Percentiles rank a stretch among this genome's conserved stretches.
phyloP scores from a whole-genome alignment of 2,888 invertebrate species.

The Therioaphis trifolii region DNA sequence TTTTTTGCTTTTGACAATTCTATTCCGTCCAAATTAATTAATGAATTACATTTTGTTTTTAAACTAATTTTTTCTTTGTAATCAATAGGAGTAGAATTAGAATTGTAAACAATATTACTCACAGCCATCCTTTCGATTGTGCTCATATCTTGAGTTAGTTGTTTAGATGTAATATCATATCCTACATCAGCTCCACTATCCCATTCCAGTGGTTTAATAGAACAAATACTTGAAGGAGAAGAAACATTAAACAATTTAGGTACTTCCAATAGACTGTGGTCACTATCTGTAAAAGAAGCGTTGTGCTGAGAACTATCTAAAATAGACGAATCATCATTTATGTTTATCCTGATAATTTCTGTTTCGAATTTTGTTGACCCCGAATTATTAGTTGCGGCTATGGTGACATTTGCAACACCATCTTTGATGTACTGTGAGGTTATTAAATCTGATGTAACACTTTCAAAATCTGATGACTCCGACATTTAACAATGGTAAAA shows the following conservation, averaged over 20 bases:
- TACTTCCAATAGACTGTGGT: constrained; percentile 35
- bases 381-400: neutral
- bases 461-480: constrained; percentile 47
- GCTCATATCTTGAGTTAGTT: constrained; percentile 69
- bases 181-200: constrained; percentile 89
- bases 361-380: neutral
- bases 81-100: constrained; percentile 43
- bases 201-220: constrained; percentile 84
- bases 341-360: neutral
- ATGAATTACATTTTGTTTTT: constrained; percentile 45
- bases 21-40: constrained; percentile 29
- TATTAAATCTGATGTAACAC: neutral
- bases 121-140: constrained; percentile 73
- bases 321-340: neutral
- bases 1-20: neutral
- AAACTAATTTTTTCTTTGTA: neutral
- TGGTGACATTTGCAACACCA: neutral
- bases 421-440: neutral
- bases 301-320: neutral
- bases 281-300: constrained; percentile 30
- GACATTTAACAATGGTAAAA: constrained; percentile 37
- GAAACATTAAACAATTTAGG: constrained; percentile 69
- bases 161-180: constrained; percentile 69
- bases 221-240: constrained; percentile 81
- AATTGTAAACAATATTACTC: constrained; percentile 21